Base-by-base conservation (phyloP, 2,113 vertebrate species). In the Neopipo cinnamomea region DNA sequence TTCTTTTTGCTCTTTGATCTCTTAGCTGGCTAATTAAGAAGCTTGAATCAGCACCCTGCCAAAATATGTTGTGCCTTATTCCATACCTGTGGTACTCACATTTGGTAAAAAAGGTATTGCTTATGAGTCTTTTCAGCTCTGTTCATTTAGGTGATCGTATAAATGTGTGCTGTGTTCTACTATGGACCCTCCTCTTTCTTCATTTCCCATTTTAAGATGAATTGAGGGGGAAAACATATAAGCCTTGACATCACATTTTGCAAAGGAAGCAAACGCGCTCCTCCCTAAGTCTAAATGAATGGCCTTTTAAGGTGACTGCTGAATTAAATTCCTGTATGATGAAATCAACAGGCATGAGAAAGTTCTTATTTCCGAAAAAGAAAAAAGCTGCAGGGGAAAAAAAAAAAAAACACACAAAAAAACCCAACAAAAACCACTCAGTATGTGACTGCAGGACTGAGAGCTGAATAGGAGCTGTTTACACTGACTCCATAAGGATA, bases 301-400 rank as follows among this genome's bases (percentile, higher is more conserved):
- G 88, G 91, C 94, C 93, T 95, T 96, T 96, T 96, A 96, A 96
- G 91, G 96, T 95, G 76, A 85, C 82, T 92, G 87, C 61, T 95
- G 91, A 96, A 97, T 95, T 96, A 96, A 91, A 95, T 96, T 96
- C 97, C 92, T 93, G 91, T 93, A 35, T 86, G 95, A 90, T 96
- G 68, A 94, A 93, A 68, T 93, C 93, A 96, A 85, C 65, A 52
- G 73, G 73, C 93, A 66, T 70, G 71, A 94, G 77, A 94, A 94
- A 77, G 70, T 89, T 92, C 70, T 81, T 76, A 84, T 75, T 94
- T 96, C 92, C 10, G 6, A 83, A 77, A 90, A 61, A 94, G 66
- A 94, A 95, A 96, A 96, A 96, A 81, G 25, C 15, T 52, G 42
- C 50, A 39, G 85, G 28, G 0, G 4, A 33, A 70, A 89, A 73